Evolutionary conservation across 2,888 invertebrate species (phyloP), one percentile per base, ranked within the genome.

Genomic region (Imbricaverruca yamaguchii): DNA sequence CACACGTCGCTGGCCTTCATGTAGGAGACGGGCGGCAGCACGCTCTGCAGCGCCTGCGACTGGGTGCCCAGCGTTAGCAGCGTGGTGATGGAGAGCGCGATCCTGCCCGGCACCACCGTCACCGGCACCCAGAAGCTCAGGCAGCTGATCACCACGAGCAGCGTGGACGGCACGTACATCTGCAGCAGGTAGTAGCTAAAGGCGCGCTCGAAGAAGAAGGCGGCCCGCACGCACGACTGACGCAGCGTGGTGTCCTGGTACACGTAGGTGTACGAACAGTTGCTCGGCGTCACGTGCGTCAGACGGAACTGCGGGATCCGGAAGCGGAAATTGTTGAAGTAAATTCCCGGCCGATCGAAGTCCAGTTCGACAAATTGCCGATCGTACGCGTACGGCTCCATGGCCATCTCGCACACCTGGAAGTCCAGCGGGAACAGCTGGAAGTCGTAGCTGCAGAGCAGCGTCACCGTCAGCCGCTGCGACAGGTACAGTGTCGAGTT

Each of bases 1-100:
- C 74, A 74, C 18, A 74, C 74, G 53, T 74, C 74, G 21, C 53
- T 74, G 53, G 74, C 74, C 55, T 74, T 74, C 74, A 74, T 74
- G 74, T 74, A 74, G 55, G 74, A 74, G 53, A 74, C 74, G 55
- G 74, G 74, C 21, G 74, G 74, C 53, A 74, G 74, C 74, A 15
- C 13, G 9, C 21, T 18, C 74, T 74, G 74, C 74, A 74, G 7
- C 18, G 74, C n/a, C 55, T 53, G 53, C 53, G 55, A 74, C 74
- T 74, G 74, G 15, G 74, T 74, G 53, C 55, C 74, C 53, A 74
- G 55, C 53, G 74, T 74, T 21, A 74, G 74, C 53, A 74, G 74
- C 21, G 74, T 55, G 55, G 74, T 74, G 21, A 74, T 55, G 53
- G 53, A 53, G 74, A 74, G 74, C 10, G 74, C 74, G 21, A 74